Conservation (phyloP, 2,797 vertebrate species). For the Amblyraja radiata region DNA sequence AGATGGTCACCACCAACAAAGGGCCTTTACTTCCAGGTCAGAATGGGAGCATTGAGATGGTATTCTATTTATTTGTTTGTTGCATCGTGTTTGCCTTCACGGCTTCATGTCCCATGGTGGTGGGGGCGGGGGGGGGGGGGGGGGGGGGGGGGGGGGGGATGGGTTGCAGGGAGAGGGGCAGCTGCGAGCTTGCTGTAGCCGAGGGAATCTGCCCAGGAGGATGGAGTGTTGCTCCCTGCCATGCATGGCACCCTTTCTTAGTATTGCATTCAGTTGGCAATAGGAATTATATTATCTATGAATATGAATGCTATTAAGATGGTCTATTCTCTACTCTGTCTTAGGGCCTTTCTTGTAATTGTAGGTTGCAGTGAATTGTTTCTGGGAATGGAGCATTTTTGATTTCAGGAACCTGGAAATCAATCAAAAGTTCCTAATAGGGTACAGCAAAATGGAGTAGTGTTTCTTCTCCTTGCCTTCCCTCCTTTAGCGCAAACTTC, state of each 20-base stretch:
- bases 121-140: too few relatives aligned
- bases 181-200: background rate
- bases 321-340: background rate
- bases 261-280: background rate
- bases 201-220: background rate
- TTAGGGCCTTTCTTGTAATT: background rate
- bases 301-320: background rate
- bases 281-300: background rate
- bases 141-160: too few relatives aligned
- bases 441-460: background rate
- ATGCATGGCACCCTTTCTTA: background rate
- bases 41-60: background rate
- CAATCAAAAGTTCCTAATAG: background rate
- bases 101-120: background rate
- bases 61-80: background rate
- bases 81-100: background rate
- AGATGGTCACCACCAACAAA: background rate
- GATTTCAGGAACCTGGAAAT: background rate
- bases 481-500: too few relatives aligned
- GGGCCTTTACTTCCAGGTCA: background rate
- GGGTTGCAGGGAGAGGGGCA: background rate
- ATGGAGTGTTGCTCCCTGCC: background rate
- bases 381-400: background rate
- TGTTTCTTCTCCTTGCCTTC: background rate
- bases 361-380: background rate